Conservation (phyloP, 2,113 vertebrate species). For the Centrocercus urophasianus region DNA sequence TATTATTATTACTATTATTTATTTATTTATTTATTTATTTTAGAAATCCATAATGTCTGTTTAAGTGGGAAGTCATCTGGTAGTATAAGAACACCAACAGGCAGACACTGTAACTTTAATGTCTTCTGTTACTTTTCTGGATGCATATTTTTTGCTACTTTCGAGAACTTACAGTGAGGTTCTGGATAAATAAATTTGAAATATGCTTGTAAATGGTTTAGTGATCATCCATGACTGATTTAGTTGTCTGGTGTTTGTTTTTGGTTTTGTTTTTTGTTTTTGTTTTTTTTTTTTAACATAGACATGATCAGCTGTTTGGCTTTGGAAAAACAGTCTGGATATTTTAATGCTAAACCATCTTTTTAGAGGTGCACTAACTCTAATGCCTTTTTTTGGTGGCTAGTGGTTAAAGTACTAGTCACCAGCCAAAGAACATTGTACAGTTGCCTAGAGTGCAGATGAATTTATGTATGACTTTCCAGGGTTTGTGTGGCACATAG, state of each 20-base stretch:
- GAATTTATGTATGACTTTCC: constrained; percentile 30
- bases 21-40: background rate
- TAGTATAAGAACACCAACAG: constrained; percentile 8
- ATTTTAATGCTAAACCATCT: constrained; percentile 36
- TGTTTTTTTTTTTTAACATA: constrained; percentile 17
- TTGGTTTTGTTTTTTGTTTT: too few species aligned
- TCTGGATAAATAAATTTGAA: constrained; percentile 12
- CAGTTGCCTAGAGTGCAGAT: constrained; percentile 68
- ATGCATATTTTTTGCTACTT: constrained; percentile 42
- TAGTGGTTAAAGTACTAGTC: constrained; percentile 71
- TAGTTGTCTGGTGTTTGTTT: background rate
- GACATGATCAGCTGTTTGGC: constrained; percentile 29
- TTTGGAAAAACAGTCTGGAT: constrained; percentile 17
- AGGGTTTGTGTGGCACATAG: background rate
- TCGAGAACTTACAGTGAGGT: constrained; percentile 38
- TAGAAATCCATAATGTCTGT: constrained; percentile 68
- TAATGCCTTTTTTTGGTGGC: constrained; percentile 40
- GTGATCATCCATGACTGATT: background rate
- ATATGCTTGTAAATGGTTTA: background rate
- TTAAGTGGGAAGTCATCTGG: constrained; percentile 57
- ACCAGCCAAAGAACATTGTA: constrained; percentile 64
- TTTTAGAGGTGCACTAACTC: constrained; percentile 16
- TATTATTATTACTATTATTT: background rate
- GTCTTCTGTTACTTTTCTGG: constrained; percentile 58
- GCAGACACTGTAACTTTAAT: constrained; percentile 50